These are phyloP conservation scores for Drosophila tripunctata DNA, from an alignment of 2,888 invertebrate species.

Conservation along the genomic window DNA sequence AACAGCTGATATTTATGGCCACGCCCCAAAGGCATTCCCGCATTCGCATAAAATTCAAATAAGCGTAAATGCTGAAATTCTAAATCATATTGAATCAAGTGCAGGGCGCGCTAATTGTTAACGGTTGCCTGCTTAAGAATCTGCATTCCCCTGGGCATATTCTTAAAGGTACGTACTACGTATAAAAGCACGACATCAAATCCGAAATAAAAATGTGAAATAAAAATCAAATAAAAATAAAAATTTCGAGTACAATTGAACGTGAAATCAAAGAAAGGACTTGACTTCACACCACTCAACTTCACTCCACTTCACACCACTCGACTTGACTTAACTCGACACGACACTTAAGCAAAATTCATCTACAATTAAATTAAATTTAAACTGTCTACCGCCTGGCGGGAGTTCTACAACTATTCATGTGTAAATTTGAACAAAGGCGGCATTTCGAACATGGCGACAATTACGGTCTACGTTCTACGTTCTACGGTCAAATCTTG, in stretches of 20 bases:
- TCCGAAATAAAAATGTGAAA: constrained; percentile 59
- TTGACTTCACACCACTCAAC: background rate
- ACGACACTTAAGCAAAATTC: constrained; percentile 46
- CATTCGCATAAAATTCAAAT: constrained; percentile 4
- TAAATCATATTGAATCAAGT: constrained; percentile 42
- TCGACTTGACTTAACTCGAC: background rate
- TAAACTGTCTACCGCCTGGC: constrained; percentile 40
- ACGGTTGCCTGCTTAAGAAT: background rate
- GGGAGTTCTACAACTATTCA: constrained; percentile 66
- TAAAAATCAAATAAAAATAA: constrained; percentile 70
- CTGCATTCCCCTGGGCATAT: constrained; percentile 8
- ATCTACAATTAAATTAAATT: constrained; percentile 75
- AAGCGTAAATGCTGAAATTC: constrained; percentile 23
- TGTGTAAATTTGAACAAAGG: constrained; percentile 72
- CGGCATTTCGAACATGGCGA: constrained; percentile 54
- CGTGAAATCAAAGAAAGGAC: constrained; percentile 59
- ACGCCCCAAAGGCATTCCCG: background rate
- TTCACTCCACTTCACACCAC: constrained; percentile 1
- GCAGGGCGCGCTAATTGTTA: constrained; percentile 55
- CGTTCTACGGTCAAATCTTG: constrained; percentile 15
- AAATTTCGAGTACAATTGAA: constrained; percentile 73
- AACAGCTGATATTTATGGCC: constrained; percentile 28
- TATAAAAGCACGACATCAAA: constrained; percentile 49
- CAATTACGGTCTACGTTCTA: constrained; percentile 68
- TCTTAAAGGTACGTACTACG: constrained; percentile 13